Conservation (phyloP, 2,797 vertebrate genomes). For the Alosa sapidissima region DNA sequence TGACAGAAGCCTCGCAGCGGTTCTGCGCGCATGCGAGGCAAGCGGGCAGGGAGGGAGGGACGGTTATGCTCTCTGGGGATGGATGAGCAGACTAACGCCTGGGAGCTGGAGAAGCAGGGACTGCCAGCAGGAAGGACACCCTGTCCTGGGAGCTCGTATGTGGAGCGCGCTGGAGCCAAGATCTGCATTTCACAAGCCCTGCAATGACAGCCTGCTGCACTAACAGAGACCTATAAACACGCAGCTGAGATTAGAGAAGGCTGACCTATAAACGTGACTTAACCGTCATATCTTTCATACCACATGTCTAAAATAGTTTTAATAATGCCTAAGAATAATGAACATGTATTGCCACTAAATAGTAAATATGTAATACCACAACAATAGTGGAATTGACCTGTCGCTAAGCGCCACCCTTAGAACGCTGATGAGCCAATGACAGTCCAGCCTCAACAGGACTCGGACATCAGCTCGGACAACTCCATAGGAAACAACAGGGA, state of each 20-base stretch:
- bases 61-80: background rate
- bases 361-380: background rate
- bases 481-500: too few relatives aligned
- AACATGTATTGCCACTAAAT: background rate
- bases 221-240: background rate
- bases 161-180: background rate
- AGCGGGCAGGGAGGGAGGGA: background rate
- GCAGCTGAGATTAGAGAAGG: background rate
- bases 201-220: background rate
- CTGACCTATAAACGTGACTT: background rate
- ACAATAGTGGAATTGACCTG: background rate
- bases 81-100: constrained; percentile 4
- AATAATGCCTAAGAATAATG: background rate
- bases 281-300: background rate
- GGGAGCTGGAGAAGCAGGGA: background rate
- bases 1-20: background rate
- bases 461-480: too few relatives aligned
- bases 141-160: background rate
- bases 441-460: too few relatives aligned
- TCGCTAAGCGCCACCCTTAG: too few relatives aligned
- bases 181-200: background rate
- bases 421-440: too few relatives aligned
- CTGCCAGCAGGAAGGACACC: background rate
- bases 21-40: background rate
- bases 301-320: background rate